Evolutionary conservation across 2,113 vertebrate genomes (phyloP), one percentile per base, ranked within the genome.

Genomic region (Pandion haliaetus): DNA sequence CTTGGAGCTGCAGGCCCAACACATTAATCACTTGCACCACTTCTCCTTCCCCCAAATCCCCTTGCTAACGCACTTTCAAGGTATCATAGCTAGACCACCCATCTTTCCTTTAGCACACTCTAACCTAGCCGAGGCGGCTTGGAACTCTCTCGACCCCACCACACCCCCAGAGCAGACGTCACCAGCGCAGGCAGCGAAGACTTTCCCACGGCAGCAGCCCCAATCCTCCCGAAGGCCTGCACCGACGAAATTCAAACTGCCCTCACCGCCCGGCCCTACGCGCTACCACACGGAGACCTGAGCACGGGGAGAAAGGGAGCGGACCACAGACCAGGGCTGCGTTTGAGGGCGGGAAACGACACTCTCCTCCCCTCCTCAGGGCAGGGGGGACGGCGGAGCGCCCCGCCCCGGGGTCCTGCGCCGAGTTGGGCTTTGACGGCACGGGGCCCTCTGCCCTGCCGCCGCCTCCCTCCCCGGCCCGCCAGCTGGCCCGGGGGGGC

Each of bases 321-420:
- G 11, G 52, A 9, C 17, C 12, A 7, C 59, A 9, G 19, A 9
- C 4, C 59, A 5, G 40, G 16, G 3, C 2, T 2, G 65, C 23
- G 16, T 2, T 3, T 6, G 63, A 72, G 32, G 47, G 54, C 71
- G 36, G 71, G 32, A 69, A 82, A 34, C 29, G 21, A 40, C 65
- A 17, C 28, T 38, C 32, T 26, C 10, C 69, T n/a, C 28, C 36
- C 5, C 69, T 47, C 31, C 69, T 42, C 58, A 14, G 50, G 62
- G 40, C 61, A 28, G 12, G 28, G 36, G 15, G 19, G 8, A 2
- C 11, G 19, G 65, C 21, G 66, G 4, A 29, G 72, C 72, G 6
- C 42, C 66, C n/a, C 17, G 28, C 24, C 38, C 34, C 52, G 45
- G 24, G 59, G 52, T 47, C 52, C 76, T 7, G 83, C 36, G 52